Percentiles rank a stretch among this genome's conserved stretches.
Conservation (phyloP, 2,797 vertebrate species). For the Enoplosus armatus region DNA sequence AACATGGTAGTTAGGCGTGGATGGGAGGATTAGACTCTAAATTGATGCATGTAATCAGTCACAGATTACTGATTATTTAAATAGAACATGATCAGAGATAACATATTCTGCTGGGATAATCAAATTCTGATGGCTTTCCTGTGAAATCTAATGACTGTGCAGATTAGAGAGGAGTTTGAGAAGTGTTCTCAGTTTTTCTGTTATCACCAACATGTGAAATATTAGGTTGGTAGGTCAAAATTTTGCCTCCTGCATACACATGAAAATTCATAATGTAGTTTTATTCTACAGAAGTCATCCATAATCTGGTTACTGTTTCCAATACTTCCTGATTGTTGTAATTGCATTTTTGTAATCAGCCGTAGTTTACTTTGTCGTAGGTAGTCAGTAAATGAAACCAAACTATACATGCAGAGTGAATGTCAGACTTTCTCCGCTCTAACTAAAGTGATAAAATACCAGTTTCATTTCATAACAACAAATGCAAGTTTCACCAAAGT, state of each 20-base stretch:
- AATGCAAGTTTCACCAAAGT: neutral
- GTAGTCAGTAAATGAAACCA: neutral
- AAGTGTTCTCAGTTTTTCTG: constrained; percentile 1
- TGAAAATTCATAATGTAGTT: neutral
- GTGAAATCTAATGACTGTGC: constrained; percentile 9
- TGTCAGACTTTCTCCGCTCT: neutral
- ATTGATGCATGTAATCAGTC: constrained; percentile 35
- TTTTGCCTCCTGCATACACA: neutral
- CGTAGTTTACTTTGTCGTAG: constrained; percentile 24
- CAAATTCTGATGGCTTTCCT: constrained; percentile 31
- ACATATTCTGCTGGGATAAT: constrained; percentile 22
- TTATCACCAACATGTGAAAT: neutral
- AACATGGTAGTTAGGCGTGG: neutral
- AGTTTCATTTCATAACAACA: neutral
- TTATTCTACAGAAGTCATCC: neutral
- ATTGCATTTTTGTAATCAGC: constrained; percentile 6
- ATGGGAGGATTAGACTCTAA: constrained; percentile 22
- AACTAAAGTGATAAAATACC: constrained; percentile 6
- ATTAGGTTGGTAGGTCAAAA: neutral
- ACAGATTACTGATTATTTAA: constrained; percentile 40
- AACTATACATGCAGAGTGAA: constrained; percentile 1
- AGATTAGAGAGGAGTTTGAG: neutral
- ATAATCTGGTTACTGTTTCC: neutral
- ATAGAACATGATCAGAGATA: constrained; percentile 30
- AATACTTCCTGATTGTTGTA: constrained; percentile 1